Evolutionary conservation across 2,113 vertebrate species (phyloP).

Genomic region (Sorex araneus): DNA sequence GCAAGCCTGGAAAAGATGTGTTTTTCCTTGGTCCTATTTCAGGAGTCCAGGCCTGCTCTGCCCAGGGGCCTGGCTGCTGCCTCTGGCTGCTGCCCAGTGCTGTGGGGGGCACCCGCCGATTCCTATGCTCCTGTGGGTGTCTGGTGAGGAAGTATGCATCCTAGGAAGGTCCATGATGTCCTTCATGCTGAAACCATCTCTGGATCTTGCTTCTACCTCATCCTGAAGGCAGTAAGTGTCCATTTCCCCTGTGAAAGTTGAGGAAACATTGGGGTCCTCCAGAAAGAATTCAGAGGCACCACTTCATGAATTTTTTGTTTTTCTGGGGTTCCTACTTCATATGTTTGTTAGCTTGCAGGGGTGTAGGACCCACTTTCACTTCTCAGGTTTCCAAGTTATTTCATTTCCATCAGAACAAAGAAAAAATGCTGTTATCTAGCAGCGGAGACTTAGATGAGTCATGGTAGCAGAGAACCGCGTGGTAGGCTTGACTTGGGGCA

Average conservation of each 20-base stretch:
- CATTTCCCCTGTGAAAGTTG: neutral
- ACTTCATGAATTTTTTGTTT: constrained; percentile 55
- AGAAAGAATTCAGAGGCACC: constrained; percentile 18
- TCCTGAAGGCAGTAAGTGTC: neutral
- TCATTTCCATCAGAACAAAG: constrained; percentile 41
- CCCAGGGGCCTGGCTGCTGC: neutral
- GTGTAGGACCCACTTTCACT: neutral
- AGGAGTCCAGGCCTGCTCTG: neutral
- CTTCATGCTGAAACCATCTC: no score
- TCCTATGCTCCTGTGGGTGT: neutral
- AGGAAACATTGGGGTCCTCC: constrained; percentile 15
- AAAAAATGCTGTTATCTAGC: neutral
- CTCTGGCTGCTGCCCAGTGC: neutral
- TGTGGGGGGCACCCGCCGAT: neutral
- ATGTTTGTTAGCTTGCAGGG: constrained; percentile 42
- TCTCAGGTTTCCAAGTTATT: constrained; percentile 17
- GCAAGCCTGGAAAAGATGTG: neutral
- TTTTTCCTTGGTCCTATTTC: neutral
- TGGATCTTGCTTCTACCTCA: neutral
- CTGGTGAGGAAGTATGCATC: neutral
- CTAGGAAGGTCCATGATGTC: neutral
- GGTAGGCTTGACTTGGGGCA: neutral
- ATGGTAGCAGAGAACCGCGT: neutral
- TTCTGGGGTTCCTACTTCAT: constrained; percentile 50
- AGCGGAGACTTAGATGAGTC: neutral